A percentile compares a stretch with the other conserved stretches of the same genome.
Evolutionary conservation across 2,797 vertebrate species (phyloP).

Genomic region (Lepus townsendii): DNA sequence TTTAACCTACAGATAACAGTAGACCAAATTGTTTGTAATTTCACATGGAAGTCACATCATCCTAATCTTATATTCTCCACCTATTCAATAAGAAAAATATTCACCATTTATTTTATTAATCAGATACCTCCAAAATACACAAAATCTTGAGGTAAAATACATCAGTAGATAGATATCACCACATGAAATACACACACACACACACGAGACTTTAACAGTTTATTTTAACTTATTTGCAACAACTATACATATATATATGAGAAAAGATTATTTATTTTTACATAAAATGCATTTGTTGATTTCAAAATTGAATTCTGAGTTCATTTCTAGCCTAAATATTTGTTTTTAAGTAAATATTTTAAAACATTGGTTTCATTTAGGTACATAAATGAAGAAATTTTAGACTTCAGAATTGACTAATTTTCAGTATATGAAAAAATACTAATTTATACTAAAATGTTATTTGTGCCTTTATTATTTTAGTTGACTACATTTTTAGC

Average conservation of each 20-base stretch:
- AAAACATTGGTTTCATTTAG: slow-evolving; percentile 17
- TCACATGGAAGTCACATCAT: neutral
- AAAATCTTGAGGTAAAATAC: neutral
- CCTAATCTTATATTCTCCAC: neutral
- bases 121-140: neutral
- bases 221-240: neutral
- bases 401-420: neutral
- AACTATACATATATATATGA: neutral
- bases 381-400: neutral
- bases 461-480: neutral
- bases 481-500: neutral
- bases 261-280: slow-evolving; percentile 21
- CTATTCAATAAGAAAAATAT: slow-evolving; percentile 17
- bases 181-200: neutral
- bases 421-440: neutral
- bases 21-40: neutral
- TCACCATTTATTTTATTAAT: neutral
- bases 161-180: neutral
- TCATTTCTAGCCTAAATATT: slow-evolving; percentile 37
- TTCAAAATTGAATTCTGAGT: slow-evolving; percentile 7
- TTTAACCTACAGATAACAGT: neutral
- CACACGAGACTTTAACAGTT: neutral
- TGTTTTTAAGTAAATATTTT: neutral
- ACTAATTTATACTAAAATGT: neutral
- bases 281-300: neutral